Conservation (phyloP, 2,888 invertebrate species). For the Eristalis arbustorum region DNA sequence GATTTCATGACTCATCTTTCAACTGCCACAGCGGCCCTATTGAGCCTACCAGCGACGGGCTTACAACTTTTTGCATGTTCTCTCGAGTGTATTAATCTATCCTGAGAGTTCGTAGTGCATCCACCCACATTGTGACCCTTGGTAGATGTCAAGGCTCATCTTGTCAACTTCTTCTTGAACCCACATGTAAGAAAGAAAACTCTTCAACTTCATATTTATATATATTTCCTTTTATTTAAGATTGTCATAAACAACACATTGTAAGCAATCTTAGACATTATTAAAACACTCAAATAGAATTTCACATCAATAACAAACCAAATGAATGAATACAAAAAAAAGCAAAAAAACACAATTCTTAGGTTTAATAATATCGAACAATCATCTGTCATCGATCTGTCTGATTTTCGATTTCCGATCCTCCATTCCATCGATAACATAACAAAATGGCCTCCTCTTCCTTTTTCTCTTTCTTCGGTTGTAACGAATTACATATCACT, state of each 20-base stretch:
- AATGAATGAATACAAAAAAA: constrained; percentile 24
- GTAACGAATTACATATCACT: constrained; percentile 50
- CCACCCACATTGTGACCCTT: no score
- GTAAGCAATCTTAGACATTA: constrained; percentile 27
- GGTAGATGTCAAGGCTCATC: no score
- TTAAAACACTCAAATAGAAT: background rate
- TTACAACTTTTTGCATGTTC: no score
- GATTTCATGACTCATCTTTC: no score
- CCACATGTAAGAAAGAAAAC: no score
- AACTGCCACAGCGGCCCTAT: no score
- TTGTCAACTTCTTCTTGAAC: no score
- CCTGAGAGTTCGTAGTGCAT: no score
- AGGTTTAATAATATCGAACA: constrained; percentile 56
- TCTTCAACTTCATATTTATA: background rate
- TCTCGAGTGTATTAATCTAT: no score
- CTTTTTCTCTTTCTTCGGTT: background rate
- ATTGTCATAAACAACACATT: constrained; percentile 42
- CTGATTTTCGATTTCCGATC: background rate
- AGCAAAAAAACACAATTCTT: constrained; percentile 14
- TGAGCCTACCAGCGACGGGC: no score
- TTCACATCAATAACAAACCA: constrained; percentile 12
- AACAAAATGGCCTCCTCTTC: constrained; percentile 16
- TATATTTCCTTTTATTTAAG: constrained; percentile 18
- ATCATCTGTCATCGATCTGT: constrained; percentile 26
- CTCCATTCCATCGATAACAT: background rate